A percentile compares a stretch with the other conserved stretches of the same genome.
phyloP scores from a whole-genome alignment of 1,140 invertebrate genomes.

The Drosophila azteca region DNA sequence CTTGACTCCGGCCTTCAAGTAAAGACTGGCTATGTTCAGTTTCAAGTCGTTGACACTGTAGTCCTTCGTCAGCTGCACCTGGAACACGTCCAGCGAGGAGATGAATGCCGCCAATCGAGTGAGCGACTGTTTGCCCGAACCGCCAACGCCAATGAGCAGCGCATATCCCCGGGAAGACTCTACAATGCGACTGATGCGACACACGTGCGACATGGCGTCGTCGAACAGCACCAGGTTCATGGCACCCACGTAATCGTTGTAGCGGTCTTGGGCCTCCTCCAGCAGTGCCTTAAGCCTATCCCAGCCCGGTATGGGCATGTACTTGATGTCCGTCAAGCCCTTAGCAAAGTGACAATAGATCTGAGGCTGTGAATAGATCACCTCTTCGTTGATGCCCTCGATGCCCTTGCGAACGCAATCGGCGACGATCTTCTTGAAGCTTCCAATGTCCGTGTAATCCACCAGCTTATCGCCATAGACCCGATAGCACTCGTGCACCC shows the following conservation, averaged over 20 bases:
- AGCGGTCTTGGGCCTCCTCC: conserved; percentile 91
- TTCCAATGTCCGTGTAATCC: conserved; percentile 89
- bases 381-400: conserved; percentile 88
- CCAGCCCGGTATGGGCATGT: conserved; percentile 91
- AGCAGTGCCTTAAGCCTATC: conserved; percentile 89
- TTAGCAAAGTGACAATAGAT: conserved; percentile 96
- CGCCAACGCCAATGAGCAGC: conserved; percentile 95
- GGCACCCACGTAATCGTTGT: conserved; percentile 93
- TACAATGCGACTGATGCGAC: conserved; percentile 96
- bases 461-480: conserved; percentile 96
- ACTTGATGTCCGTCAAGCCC: conserved; percentile 96
- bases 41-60: conserved; percentile 94
- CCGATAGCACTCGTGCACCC: conserved; percentile 94
- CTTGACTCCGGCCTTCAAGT: conserved; percentile 94
- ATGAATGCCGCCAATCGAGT: conserved; percentile 95
- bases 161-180: conserved; percentile 96
- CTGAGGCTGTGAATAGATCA: conserved; percentile 88
- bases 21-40: conserved; percentile 91
- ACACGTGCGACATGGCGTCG: conserved; percentile 96
- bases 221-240: conserved; percentile 98
- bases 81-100: conserved; percentile 94
- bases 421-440: conserved; percentile 89
- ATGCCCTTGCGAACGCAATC: conserved; percentile 94
- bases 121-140: conserved; percentile 96
- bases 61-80: conserved; percentile 95